These are phyloP conservation scores for Trogon surrucura DNA, from an alignment of 2,113 vertebrate genomes.

Conservation along the genomic window DNA sequence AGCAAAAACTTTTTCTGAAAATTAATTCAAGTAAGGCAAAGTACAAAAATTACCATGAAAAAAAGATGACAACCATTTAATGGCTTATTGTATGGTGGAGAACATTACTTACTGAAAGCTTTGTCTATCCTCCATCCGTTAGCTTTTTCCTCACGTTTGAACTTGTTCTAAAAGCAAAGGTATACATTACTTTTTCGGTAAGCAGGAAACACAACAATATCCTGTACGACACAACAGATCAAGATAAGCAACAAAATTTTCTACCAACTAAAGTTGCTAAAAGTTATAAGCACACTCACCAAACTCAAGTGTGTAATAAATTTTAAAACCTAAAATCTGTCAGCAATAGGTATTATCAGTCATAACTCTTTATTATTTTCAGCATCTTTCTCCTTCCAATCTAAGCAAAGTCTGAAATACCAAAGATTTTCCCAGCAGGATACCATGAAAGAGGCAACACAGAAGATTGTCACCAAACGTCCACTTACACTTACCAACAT, in stretches of 20 bases:
- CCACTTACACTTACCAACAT: background rate
- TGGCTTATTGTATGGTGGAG: background rate
- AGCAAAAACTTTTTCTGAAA: background rate
- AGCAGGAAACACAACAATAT: background rate
- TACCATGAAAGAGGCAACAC: background rate
- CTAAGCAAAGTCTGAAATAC: background rate
- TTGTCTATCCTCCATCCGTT: slow-evolving; percentile 97
- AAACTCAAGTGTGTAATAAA: background rate
- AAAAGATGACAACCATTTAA: background rate
- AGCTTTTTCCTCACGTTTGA: slow-evolving; percentile 92
- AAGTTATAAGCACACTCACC: background rate
- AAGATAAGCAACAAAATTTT: background rate
- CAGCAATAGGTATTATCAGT: background rate
- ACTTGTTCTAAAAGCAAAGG: slow-evolving; percentile 90
- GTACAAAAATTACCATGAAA: background rate
- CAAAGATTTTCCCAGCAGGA: background rate
- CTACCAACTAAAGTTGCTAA: background rate
- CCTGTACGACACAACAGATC: background rate
- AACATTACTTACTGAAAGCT: slow-evolving; percentile 90
- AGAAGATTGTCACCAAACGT: background rate
- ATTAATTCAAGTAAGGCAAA: background rate
- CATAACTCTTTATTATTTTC: background rate
- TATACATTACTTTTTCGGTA: slow-evolving; percentile 14
- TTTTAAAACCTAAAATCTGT: background rate
- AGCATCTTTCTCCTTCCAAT: background rate